Conservation (phyloP, 2,888 invertebrate genomes). For the Harpagoxenus sublaevis region DNA sequence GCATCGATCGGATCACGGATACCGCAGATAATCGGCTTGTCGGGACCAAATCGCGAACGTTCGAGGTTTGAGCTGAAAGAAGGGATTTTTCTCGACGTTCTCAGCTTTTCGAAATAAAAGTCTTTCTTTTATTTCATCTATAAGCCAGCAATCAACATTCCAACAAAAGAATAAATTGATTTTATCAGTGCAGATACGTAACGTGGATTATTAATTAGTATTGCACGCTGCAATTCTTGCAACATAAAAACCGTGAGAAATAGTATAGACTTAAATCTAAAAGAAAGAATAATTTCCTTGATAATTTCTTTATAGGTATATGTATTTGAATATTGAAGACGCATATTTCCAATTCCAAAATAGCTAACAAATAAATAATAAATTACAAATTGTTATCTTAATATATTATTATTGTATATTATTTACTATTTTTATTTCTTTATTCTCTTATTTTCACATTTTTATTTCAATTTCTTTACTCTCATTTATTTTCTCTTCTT, state of each 20-base stretch:
- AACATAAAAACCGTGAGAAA: background rate
- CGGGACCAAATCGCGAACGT: background rate
- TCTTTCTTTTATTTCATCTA: background rate
- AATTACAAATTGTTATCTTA: background rate
- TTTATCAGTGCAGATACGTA: background rate
- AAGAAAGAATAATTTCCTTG: background rate
- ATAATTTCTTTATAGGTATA: background rate
- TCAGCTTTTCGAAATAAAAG: background rate
- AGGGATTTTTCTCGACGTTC: background rate
- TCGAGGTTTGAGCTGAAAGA: background rate
- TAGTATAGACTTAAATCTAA: background rate
- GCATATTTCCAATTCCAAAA: background rate
- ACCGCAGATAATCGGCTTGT: slow-evolving; percentile 19
- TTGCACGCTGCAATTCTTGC: background rate
- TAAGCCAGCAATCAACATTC: background rate
- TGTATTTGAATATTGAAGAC: background rate
- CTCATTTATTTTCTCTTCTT: background rate
- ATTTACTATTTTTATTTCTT: background rate
- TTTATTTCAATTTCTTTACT: background rate
- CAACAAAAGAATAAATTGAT: background rate
- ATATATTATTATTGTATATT: background rate
- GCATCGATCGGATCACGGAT: slow-evolving; percentile 28
- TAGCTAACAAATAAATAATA: background rate
- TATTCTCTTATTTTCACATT: background rate
- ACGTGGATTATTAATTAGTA: background rate